Percentiles rank a stretch among this genome's conserved stretches.
Evolutionary conservation across 2,113 vertebrate genomes (phyloP).

Genomic region (Micromys minutus): DNA sequence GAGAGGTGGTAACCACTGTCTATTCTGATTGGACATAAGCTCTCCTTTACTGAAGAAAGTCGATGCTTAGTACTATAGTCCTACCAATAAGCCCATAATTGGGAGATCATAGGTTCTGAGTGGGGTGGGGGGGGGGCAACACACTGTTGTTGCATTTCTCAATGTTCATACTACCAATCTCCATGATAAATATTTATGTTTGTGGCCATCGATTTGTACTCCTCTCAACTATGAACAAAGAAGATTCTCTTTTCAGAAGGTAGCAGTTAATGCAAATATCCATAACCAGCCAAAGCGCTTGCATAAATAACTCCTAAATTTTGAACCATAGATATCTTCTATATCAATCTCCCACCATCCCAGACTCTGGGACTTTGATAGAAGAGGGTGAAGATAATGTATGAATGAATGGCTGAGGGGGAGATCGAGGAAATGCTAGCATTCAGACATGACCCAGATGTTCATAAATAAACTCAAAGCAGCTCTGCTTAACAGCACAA

Average conservation of each 20-base stretch:
- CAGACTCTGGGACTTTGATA: not conserved
- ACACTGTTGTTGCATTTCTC: not conserved
- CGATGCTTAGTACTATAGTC: not conserved
- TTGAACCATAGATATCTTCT: not conserved
- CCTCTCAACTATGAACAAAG: not conserved
- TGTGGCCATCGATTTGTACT: not conserved
- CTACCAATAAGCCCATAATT: not conserved
- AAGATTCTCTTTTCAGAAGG: not conserved
- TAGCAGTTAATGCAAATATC: not conserved
- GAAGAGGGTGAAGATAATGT: not conserved
- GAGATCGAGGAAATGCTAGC: not conserved
- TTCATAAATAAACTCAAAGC: not conserved
- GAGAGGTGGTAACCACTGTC: not conserved
- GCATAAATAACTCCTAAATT: not conserved
- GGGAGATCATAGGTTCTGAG: not conserved
- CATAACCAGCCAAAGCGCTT: not conserved
- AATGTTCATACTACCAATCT: not conserved
- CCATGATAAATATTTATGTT: not conserved
- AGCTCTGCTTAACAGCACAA: not conserved
- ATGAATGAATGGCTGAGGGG: not conserved
- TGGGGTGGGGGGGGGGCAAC: too few species aligned
- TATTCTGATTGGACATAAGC: not conserved
- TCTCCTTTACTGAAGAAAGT: not conserved
- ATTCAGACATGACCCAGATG: not conserved
- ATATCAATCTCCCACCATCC: not conserved